Base-by-base conservation (phyloP, 2,888 invertebrate genomes). In the Hypsopygia costalis region DNA sequence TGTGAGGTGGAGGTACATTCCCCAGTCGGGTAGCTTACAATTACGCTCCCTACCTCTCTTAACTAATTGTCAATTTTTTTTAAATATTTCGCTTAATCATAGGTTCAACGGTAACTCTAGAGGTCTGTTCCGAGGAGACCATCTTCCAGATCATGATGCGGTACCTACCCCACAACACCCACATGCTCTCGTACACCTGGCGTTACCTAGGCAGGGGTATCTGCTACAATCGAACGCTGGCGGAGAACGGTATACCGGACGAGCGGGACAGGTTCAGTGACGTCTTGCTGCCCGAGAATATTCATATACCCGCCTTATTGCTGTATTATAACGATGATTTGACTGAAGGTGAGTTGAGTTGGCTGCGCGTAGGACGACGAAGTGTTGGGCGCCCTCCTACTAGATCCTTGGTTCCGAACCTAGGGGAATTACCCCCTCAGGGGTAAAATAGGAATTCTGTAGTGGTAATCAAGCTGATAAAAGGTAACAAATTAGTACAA, bases 121-220 rank as follows among this genome's bases (percentile, higher is more conserved):
- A 93, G 80, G 96, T 97, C 0, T 97, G 97, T 61, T 92, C 93
- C 38, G 97, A 97, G 78, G 96, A 97, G 63, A 94, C 91, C 0
- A 90, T 97, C 49, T 83, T 85, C 37, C 92, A 94, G 59, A 95
- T 97, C 36, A 58, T 94, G 92, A 77, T 87, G 91, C 87, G 90
- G 5, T 78, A 81, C 40, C 59, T 89, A 0, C 82, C 82, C 0
- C 94, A 94, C 76, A 96, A 96, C 69, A 80, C 89, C 1, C 95
- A 96, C 62, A 91, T 93, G 11, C 90, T 87, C 36, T 94, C 94
- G 12, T 97, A 97, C 79, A 91, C 93, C 1, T 97, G 96, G 95
- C 85, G 91, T 40, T 79, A 83, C 54, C 58, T 93, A 20, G 90
- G 92, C 43, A 90, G 90, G 71, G 55, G 78, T 0, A 80, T 92